phyloP scores from a whole-genome alignment of 2,113 vertebrate species.

The Lepus europaeus region DNA sequence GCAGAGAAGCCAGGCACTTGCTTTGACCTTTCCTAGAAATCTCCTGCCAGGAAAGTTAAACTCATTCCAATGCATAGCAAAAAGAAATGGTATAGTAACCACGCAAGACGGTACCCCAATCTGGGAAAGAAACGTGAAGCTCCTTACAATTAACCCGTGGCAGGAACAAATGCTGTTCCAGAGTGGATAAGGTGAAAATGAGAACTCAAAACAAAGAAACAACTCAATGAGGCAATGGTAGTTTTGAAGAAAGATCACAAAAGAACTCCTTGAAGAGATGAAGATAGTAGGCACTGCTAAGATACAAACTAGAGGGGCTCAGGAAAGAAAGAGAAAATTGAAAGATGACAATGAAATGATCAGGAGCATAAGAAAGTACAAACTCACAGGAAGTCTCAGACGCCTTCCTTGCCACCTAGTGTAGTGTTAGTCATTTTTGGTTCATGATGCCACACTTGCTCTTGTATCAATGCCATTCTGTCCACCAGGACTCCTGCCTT shows the following conservation, averaged over 20 bases:
- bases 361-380: not conserved
- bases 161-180: not conserved
- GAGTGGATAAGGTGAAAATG: not conserved
- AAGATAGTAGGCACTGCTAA: not conserved
- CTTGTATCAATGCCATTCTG: not conserved
- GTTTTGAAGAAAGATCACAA: slow-evolving; percentile 30
- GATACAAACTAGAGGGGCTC: not conserved
- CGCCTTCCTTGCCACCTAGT: not conserved
- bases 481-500: not conserved
- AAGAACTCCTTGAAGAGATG: not conserved
- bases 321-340: not conserved
- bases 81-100: not conserved
- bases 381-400: not conserved
- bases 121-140: not conserved
- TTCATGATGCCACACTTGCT: accelerated
- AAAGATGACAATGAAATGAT: not conserved
- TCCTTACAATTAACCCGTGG: not conserved
- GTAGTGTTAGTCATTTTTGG: not conserved
- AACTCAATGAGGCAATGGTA: not conserved
- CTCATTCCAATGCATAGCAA: not conserved
- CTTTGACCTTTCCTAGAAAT: not conserved
- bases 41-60: slow-evolving; percentile 26
- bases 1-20: too few relatives aligned
- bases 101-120: not conserved
- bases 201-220: not conserved